A percentile compares a stretch with the other conserved stretches of the same genome.
Conservation (phyloP, 1,140 invertebrate species). For the Ephestia elutella region DNA sequence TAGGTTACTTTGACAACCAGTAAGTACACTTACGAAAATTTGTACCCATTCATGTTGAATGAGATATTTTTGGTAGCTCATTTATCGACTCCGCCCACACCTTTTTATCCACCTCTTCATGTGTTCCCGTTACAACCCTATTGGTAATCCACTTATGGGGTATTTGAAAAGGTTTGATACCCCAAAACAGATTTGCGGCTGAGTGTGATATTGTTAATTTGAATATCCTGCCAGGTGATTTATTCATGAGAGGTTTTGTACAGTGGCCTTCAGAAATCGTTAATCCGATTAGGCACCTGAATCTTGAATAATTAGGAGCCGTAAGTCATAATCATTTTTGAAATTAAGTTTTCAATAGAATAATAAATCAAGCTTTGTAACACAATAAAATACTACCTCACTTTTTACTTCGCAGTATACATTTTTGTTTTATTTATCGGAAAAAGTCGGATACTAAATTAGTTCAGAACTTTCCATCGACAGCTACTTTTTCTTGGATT, state of each 20-base stretch:
- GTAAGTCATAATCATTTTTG: neutral
- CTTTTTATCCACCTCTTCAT: no score
- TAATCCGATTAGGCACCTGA: constrained; percentile 17
- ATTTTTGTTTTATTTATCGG: neutral
- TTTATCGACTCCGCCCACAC: no score
- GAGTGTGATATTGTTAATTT: constrained; percentile 30
- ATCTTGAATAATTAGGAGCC: neutral
- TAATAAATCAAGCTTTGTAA: no score
- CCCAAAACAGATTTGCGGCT: constrained; percentile 30
- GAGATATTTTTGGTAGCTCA: no score
- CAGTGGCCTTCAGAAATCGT: constrained; percentile 20
- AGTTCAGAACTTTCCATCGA: neutral
- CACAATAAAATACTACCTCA: no score
- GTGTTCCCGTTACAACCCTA: constrained; percentile 14
- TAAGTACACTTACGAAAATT: no score
- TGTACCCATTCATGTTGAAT: no score
- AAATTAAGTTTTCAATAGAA: no score
- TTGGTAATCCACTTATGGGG: constrained; percentile 7
- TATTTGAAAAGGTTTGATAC: constrained; percentile 21
- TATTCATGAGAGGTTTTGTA: constrained; percentile 28
- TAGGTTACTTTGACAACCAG: no score
- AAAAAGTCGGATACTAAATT: neutral
- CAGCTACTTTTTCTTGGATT: neutral
- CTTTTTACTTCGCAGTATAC: neutral
- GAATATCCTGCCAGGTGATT: constrained; percentile 30